Evolutionary conservation across 2,888 invertebrate species (phyloP), one percentile per base, ranked within the genome.

Genomic region (Tromatobia lineatoria): DNA sequence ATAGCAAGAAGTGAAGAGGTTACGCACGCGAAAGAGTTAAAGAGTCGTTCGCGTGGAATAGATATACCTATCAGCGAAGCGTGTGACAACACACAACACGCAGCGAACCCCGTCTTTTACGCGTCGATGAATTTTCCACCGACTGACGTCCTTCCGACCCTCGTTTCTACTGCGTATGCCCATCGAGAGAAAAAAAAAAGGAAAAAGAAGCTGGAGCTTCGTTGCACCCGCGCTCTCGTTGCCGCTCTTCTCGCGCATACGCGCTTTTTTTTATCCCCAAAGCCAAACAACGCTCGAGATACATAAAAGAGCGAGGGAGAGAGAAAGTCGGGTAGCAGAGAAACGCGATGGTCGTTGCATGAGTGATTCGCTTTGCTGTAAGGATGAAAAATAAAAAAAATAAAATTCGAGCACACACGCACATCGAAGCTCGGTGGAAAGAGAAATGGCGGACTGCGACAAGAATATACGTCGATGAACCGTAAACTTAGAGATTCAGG

Each of bases 21-120:
- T 59, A 73, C 69, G 74, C 69, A 47, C 47, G 81, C 59, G 61
- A 73, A 47, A 23, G 42, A 42, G 74, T 67, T 20, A 50, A 47
- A 38, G 38, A 57, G 47, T 52, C 50, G 45, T 11, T 59, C 45
- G 75, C 59, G 25, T 70, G 57, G 70, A 69, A 66, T 70, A 47
- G 42, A 38, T 80, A 47, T 80, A 38, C 15, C 23, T 69, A 61
- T 70, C 54, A 18, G 73, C 25, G 73, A 74, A 42, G 74, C 78
- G 59, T 85, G 82, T 61, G 76, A 57, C 78, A 76, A 18, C 42
- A 7, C 79, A 76, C 76, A 73, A 73, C 80, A 82, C 77, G 86
- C 86, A 87, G 89, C 87, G 77, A 84, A 87, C 88, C 85, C 82
- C 76, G 82, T 82, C 85, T 82, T 85, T 88, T 85, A 87, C 85